A percentile compares a stretch with the other conserved stretches of the same genome.
Conservation (phyloP, 2,113 vertebrate genomes). For the Tichodroma muraria region DNA sequence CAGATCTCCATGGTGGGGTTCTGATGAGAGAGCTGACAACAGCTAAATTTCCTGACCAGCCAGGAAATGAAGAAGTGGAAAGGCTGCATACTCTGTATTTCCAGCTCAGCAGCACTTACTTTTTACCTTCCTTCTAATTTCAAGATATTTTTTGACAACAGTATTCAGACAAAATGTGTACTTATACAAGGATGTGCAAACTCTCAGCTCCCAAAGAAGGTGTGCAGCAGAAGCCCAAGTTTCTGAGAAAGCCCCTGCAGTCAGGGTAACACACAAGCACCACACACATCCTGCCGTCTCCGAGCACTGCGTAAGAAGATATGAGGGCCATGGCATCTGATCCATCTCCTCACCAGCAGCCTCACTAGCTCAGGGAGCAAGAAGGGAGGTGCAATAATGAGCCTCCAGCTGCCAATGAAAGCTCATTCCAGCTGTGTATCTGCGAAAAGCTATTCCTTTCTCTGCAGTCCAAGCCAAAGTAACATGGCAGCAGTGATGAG, state of each 20-base stretch:
- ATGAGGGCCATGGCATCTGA: neutral
- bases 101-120: neutral
- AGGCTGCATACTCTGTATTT: neutral
- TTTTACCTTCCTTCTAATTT: neutral
- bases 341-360: neutral
- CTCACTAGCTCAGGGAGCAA: neutral
- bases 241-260: neutral
- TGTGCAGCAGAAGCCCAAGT: neutral
- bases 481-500: neutral
- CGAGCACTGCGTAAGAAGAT: neutral
- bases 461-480: neutral
- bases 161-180: neutral
- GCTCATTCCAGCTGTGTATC: neutral
- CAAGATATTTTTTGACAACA: neutral
- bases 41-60: neutral
- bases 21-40: neutral
- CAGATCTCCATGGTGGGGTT: neutral
- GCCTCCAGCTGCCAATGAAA: neutral
- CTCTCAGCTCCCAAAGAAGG: neutral
- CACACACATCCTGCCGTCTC: fast-evolving
- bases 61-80: neutral
- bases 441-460: neutral
- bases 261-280: neutral
- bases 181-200: neutral
- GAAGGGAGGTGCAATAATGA: neutral